These are phyloP conservation scores for Drosophila guanche DNA, from an alignment of 1,140 invertebrate genomes.

Conservation along the genomic window DNA sequence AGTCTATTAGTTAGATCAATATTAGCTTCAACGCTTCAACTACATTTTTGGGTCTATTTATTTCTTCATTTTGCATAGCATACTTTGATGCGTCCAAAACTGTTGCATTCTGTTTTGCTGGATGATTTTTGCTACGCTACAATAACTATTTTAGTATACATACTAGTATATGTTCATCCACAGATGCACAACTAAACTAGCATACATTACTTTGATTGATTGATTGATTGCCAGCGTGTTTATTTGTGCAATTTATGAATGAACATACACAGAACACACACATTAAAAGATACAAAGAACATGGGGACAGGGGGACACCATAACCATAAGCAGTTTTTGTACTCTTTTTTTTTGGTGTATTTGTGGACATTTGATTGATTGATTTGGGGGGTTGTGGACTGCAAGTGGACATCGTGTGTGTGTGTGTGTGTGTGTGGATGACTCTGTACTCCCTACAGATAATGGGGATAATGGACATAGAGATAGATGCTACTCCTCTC, in stretches of 20 bases:
- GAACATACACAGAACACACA: constrained; percentile 33
- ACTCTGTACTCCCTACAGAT: constrained; percentile 22
- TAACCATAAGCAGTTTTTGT: constrained; percentile 66
- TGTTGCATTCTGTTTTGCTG: constrained; percentile 33
- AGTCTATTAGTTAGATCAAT: too few relatives aligned
- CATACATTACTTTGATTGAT: constrained; percentile 5
- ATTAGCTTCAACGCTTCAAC: not conserved
- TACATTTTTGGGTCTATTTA: too few relatives aligned
- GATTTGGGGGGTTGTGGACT: constrained; percentile 32
- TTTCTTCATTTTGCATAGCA: constrained; percentile 1
- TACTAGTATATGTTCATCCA: constrained; percentile 23
- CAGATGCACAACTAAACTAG: constrained; percentile 20
- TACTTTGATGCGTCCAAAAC: constrained; percentile 18
- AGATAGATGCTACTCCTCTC: constrained; percentile 14
- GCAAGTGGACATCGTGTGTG: constrained; percentile 40
- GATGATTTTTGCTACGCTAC: constrained; percentile 18
- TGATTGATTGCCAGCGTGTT: constrained; percentile 9
- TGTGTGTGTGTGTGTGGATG: constrained; percentile 30
- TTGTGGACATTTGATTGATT: constrained; percentile 23
- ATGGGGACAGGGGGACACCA: constrained; percentile 49
- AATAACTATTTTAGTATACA: constrained; percentile 30
- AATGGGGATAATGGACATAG: constrained; percentile 22
- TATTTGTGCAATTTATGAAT: constrained; percentile 16
- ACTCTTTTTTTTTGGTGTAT: constrained; percentile 40
- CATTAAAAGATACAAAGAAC: constrained; percentile 40